Evolutionary conservation across 2,797 vertebrate genomes (phyloP).

Genomic region (Podarcis siculus): DNA sequence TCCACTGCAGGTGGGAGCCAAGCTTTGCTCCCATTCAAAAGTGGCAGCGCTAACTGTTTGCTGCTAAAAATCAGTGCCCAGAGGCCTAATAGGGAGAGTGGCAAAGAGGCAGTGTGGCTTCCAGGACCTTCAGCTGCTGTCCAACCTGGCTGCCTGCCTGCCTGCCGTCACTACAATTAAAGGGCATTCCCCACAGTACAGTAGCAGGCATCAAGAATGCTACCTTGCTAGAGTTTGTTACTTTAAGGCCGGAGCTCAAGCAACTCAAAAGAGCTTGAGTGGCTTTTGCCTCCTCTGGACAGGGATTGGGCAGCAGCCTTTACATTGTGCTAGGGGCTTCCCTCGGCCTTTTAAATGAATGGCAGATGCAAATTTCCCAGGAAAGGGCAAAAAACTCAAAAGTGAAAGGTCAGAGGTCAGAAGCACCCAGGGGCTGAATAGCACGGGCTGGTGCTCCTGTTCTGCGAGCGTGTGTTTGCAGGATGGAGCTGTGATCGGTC

Average conservation of each 20-base stretch:
- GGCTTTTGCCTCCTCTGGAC: neutral
- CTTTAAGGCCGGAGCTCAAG: too few species aligned
- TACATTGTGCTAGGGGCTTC: conserved; percentile 62
- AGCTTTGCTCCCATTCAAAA: too few species aligned
- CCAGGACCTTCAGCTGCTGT: too few species aligned
- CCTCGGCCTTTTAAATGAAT: conserved; percentile 83
- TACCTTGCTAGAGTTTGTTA: neutral
- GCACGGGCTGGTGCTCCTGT: conserved; percentile 17
- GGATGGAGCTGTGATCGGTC: neutral
- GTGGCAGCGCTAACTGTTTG: too few species aligned
- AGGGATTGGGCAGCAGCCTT: neutral
- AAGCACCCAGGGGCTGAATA: conserved; percentile 74
- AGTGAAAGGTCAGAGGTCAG: conserved; percentile 83
- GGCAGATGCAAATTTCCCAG: conserved; percentile 85
- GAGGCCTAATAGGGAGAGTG: too few species aligned
- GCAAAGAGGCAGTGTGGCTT: too few species aligned
- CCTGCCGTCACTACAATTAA: neutral
- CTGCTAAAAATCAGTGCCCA: too few species aligned
- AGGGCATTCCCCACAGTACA: neutral
- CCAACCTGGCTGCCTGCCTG: neutral
- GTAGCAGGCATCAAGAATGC: neutral
- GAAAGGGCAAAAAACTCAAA: conserved; percentile 61
- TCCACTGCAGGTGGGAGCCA: too few species aligned
- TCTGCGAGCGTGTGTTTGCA: neutral
- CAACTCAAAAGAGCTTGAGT: neutral